These are phyloP conservation scores for Epinotia bilunana DNA, from an alignment of 2,888 invertebrate species.

Conservation along the genomic window DNA sequence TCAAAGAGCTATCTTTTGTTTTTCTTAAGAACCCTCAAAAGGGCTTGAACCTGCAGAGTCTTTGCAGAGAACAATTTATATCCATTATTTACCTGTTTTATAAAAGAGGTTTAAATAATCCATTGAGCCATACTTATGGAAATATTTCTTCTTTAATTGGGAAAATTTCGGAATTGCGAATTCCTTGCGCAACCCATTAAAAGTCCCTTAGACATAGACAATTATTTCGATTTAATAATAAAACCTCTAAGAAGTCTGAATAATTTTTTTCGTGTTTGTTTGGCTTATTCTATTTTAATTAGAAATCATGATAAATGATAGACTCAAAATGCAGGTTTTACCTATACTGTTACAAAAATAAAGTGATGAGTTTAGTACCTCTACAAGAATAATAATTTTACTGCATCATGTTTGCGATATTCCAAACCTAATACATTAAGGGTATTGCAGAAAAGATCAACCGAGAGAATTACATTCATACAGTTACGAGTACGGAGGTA, in stretches of 20 bases:
- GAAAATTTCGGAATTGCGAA: background rate
- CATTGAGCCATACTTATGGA: background rate
- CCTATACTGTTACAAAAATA: too few relatives aligned
- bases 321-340: background rate
- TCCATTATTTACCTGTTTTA: slow-evolving; percentile 14
- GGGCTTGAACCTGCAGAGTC: slow-evolving; percentile 17
- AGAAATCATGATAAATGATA: background rate
- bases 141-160: slow-evolving; percentile 24
- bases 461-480: background rate
- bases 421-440: too few relatives aligned
- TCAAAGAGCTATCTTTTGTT: slow-evolving; percentile 39
- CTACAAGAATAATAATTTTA: too few relatives aligned
- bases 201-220: slow-evolving; percentile 8
- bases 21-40: slow-evolving; percentile 29
- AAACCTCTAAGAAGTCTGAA: background rate
- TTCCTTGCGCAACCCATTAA: slow-evolving; percentile 13
- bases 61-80: slow-evolving; percentile 13
- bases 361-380: too few relatives aligned
- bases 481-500: background rate
- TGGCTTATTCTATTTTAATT: background rate
- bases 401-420: too few relatives aligned
- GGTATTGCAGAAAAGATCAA: too few relatives aligned
- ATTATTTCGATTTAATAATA: slow-evolving; percentile 18
- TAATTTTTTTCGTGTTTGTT: background rate
- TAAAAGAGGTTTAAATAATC: slow-evolving; percentile 7